phyloP scores from a whole-genome alignment of 2,888 invertebrate genomes.

The Homarus gammarus region DNA sequence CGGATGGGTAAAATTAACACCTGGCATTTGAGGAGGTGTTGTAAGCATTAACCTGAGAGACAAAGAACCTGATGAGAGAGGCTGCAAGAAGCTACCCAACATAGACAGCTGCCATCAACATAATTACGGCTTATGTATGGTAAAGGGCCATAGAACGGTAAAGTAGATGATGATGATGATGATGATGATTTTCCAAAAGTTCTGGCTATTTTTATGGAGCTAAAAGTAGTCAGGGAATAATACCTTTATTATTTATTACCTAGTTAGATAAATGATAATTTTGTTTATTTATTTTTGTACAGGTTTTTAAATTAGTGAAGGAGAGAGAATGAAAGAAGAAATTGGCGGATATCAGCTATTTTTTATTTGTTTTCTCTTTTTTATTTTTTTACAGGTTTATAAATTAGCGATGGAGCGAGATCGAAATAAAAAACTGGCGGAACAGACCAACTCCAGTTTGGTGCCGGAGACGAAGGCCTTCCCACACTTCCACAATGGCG shows the following conservation, averaged over 20 bases:
- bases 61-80: too few species aligned
- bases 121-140: too few species aligned
- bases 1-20: too few species aligned
- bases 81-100: too few species aligned
- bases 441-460: constrained; percentile 78
- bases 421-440: constrained; percentile 73
- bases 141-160: too few species aligned
- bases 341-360: background rate
- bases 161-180: too few species aligned
- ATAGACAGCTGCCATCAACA: too few species aligned
- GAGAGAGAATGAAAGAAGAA: background rate
- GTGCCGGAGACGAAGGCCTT: constrained; percentile 26
- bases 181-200: too few species aligned
- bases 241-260: background rate
- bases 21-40: too few species aligned
- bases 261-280: background rate
- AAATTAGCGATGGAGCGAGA: constrained; percentile 86
- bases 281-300: background rate
- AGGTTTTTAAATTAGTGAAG: background rate
- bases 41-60: too few species aligned
- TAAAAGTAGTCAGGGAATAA: too few species aligned
- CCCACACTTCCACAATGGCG: constrained; percentile 38
- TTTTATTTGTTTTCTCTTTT: background rate
- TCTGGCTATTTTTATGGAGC: too few species aligned
- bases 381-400: constrained; percentile 80